Percentiles rank a stretch among this genome's conserved stretches.
Conservation (phyloP, 2,113 vertebrate genomes). For the Callopanchax toddi region DNA sequence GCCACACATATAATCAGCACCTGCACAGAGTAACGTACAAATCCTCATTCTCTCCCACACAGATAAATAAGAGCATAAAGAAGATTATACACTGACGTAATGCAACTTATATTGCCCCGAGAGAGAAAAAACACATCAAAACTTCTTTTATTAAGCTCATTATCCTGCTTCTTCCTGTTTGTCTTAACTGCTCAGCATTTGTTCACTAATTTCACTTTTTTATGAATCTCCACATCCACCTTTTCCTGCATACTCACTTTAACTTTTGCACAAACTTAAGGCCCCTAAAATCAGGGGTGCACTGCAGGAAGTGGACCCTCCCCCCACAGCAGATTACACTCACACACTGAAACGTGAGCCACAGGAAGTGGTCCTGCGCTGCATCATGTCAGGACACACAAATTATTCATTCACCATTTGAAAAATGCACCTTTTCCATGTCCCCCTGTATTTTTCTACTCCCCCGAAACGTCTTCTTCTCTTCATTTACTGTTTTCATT, state of each 20-base stretch:
- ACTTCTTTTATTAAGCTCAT: too few species aligned
- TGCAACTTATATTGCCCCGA: background rate
- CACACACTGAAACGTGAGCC: constrained; percentile 81
- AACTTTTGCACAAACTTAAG: constrained; percentile 32
- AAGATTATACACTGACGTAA: constrained; percentile 1
- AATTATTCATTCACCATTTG: constrained; percentile 80
- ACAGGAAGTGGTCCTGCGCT: constrained; percentile 85
- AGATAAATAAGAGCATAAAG: background rate
- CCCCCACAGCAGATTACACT: constrained; percentile 58
- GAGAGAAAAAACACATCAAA: background rate
- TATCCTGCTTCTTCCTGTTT: background rate
- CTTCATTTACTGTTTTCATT: constrained; percentile 71
- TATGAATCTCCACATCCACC: background rate
- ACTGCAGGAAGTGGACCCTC: constrained; percentile 64
- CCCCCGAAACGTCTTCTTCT: constrained; percentile 26
- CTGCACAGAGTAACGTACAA: constrained; percentile 24
- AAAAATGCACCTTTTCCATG: constrained; percentile 63
- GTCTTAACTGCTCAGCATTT: background rate
- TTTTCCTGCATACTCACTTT: constrained; percentile 27
- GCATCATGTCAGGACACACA: constrained; percentile 80
- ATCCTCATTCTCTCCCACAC: background rate
- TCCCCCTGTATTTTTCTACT: constrained; percentile 37
- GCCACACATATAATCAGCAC: constrained; percentile 58
- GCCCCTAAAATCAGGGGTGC: constrained; percentile 42
- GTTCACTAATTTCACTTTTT: background rate